phyloP scores from a whole-genome alignment of 23 tunicate genomes.

The Phallusia fumigata region DNA sequence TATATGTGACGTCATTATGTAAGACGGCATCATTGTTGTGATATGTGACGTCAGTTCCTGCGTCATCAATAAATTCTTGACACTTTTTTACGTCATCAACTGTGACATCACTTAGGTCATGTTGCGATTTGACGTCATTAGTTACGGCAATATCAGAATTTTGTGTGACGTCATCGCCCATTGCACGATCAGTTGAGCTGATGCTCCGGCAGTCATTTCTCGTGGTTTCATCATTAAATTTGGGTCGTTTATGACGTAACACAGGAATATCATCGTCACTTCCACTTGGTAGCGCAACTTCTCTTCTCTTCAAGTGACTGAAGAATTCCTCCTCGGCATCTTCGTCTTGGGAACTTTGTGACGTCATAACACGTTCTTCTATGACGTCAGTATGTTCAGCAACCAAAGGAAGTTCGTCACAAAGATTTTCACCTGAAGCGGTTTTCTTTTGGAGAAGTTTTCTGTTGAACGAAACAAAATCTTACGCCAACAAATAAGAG shows the following conservation, averaged over 20 bases:
- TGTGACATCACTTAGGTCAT: too few species aligned
- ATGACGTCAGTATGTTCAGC: background rate
- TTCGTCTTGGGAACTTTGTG: background rate
- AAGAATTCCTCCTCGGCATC: constrained; percentile 3
- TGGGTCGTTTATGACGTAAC: constrained; percentile 7
- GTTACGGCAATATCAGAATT: too few species aligned
- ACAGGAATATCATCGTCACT: background rate
- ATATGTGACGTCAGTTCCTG: too few species aligned
- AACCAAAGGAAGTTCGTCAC: background rate
- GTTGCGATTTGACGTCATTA: too few species aligned
- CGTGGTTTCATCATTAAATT: background rate
- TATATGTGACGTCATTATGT: too few species aligned
- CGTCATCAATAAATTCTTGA: too few species aligned
- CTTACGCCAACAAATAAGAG: background rate
- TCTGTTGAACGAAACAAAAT: background rate
- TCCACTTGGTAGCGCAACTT: background rate
- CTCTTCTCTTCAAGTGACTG: background rate
- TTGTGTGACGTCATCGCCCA: too few species aligned
- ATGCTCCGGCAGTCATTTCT: background rate
- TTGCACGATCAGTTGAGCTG: too few species aligned
- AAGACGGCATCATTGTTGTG: too few species aligned
- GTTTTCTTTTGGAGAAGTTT: background rate
- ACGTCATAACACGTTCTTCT: background rate
- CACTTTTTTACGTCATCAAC: too few species aligned
- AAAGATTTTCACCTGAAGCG: background rate